phyloP scores from a whole-genome alignment of 2,888 invertebrate genomes.

The Lasioglossum calceatum region DNA sequence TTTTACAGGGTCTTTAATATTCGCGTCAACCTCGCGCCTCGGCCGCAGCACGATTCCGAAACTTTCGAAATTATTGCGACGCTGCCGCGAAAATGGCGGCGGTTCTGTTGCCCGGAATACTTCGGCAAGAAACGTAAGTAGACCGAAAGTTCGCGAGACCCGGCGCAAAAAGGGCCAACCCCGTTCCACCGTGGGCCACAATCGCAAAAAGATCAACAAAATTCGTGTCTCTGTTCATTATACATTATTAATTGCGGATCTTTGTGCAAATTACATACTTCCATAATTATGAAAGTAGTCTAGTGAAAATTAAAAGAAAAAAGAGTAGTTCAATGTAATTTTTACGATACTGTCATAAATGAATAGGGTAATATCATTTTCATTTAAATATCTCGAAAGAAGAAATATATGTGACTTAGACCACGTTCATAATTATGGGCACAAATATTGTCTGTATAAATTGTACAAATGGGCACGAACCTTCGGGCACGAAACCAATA shows the following conservation, averaged over 20 bases:
- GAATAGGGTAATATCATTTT: too few species aligned
- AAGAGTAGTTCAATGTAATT: too few species aligned
- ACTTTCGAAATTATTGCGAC: constrained; percentile 23
- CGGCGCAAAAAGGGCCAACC: not conserved
- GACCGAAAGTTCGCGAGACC: not conserved
- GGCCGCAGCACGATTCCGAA: constrained; percentile 8
- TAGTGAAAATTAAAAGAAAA: too few species aligned
- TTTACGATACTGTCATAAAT: too few species aligned
- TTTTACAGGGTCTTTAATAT: constrained; percentile 21
- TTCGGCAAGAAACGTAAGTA: constrained; percentile 3
- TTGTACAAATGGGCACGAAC: too few species aligned
- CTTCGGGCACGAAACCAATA: too few species aligned
- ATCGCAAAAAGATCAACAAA: not conserved
- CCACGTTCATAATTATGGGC: too few species aligned
- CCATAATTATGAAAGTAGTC: too few species aligned
- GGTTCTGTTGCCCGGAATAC: constrained; percentile 10
- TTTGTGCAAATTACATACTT: not conserved
- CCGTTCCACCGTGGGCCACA: not conserved
- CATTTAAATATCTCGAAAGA: too few species aligned
- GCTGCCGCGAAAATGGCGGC: constrained; percentile 5
- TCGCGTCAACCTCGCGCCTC: constrained; percentile 17
- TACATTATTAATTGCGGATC: not conserved
- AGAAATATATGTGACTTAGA: too few species aligned
- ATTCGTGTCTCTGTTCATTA: not conserved
- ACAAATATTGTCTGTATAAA: too few species aligned